Evolutionary conservation across 2,113 vertebrate species (phyloP).

Genomic region (Paramormyrops kingsleyae): DNA sequence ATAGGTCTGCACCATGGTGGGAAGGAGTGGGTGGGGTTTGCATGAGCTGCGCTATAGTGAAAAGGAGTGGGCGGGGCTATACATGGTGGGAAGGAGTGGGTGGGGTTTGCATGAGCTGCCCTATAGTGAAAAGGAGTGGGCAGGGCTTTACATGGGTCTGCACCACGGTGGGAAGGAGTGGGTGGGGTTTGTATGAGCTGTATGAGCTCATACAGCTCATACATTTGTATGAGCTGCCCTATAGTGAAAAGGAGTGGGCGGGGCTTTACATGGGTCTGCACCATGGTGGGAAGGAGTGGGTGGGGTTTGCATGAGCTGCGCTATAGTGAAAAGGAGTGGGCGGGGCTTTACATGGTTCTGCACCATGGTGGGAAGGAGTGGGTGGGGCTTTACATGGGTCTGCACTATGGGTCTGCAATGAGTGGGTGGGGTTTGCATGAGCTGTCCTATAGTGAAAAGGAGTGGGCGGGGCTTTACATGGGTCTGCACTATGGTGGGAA

Average conservation of each 20-base stretch:
- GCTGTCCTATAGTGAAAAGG: too few species aligned
- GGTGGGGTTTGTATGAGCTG: too few species aligned
- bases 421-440: background rate
- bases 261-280: background rate
- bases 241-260: background rate
- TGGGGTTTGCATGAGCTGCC: too few species aligned
- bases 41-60: too few species aligned
- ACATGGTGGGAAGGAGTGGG: background rate
- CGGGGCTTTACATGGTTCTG: background rate
- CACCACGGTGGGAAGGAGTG: too few species aligned
- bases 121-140: too few species aligned
- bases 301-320: background rate
- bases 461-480: background rate
- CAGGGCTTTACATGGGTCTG: too few species aligned
- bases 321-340: background rate
- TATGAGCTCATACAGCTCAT: too few species aligned
- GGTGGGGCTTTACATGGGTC: background rate
- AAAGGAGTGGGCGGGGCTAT: background rate
- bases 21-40: background rate
- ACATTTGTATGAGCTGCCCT: too few species aligned
- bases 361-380: background rate
- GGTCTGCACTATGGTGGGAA: background rate
- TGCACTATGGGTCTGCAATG: background rate
- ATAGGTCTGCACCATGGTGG: too few species aligned
- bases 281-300: background rate